Evolutionary conservation across 2,113 vertebrate species (phyloP), one percentile per base, ranked within the genome.

Genomic region (Sebastes fasciatus): DNA sequence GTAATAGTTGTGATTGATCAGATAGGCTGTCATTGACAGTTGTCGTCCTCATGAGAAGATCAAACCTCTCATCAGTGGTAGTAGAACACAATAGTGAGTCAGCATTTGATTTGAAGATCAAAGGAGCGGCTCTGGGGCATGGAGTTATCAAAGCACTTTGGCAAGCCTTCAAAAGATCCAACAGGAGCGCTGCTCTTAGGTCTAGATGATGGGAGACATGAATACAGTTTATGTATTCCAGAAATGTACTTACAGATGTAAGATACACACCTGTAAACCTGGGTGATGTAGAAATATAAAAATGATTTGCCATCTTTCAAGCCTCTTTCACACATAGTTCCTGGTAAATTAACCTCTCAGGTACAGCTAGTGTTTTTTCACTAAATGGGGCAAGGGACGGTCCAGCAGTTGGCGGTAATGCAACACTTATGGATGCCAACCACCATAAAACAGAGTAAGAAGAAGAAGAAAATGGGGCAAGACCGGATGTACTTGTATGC

Each of bases 91-190:
- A 48, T 12, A 71, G 74, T 74, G 62, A 74, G 54, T 76, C 76
- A 75, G 85, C 68, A 43, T 55, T 57, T n/a, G 69, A 76, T 76
- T 54, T 21, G 19, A 34, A 68, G 70, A 79, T 82, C 19, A 82
- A 58, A 86, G 58, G 26, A 82, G 58, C 23, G 23, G 79, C 84
- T 79, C 6, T 19, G 34, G 58, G 71, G 65, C 76, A 61, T 11
- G n/a, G 21, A 82, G 58, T 55, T 77, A 81, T 81, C 84, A 26
- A 48, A 73, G 57, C 55, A 63, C 49, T 55, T 68, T 78, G 79
- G 61, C 61, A 67, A 57, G 63, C 61, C 63, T 66, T 82, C 68
- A 78, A 77, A 86, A 82, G 26, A 65, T 48, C 49, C 83, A 71
- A 23, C 71, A 52, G 64, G 34, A 60, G 45, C 58, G 11, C n/a